Conservation (phyloP, 2,888 invertebrate genomes). For the Amiota minor region DNA sequence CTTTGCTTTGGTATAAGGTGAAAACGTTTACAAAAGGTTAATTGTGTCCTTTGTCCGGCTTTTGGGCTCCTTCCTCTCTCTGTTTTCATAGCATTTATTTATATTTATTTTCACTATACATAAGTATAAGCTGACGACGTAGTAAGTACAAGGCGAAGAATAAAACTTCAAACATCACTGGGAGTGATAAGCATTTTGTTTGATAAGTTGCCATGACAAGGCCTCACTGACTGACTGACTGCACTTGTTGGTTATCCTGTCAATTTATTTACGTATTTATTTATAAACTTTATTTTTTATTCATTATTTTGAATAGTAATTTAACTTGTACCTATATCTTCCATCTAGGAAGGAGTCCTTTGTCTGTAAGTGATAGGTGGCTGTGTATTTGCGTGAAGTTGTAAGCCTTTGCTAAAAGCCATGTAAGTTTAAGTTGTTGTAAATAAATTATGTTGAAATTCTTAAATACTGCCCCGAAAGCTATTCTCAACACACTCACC, state of each 20-base stretch:
- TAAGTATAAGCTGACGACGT: not conserved
- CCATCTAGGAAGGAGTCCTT: too few relatives aligned
- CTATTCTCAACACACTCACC: conserved; percentile 6
- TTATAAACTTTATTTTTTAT: conserved; percentile 30
- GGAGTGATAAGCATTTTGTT: conserved; percentile 23
- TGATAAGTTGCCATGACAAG: conserved; percentile 8
- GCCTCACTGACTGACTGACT: not conserved
- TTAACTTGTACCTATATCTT: too few relatives aligned
- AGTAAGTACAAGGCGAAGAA: too few relatives aligned
- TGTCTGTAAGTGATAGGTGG: too few relatives aligned
- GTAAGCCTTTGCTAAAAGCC: too few relatives aligned
- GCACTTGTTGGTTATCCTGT: conserved; percentile 61
- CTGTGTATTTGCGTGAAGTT: too few relatives aligned
- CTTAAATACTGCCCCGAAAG: not conserved
- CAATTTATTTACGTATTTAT: conserved; percentile 47
- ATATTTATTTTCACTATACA: not conserved
- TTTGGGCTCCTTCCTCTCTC: not conserved
- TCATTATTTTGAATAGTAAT: too few relatives aligned
- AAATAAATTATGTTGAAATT: too few relatives aligned
- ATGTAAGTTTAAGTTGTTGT: too few relatives aligned
- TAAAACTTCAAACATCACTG: conserved; percentile 23
- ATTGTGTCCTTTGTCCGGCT: conserved; percentile 49
- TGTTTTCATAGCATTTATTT: not conserved
- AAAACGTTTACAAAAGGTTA: conserved; percentile 52
- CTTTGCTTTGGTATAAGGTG: conserved; percentile 25